Percentiles rank a stretch among this genome's conserved stretches.
phyloP scores from a whole-genome alignment of 2,888 invertebrate genomes.

The Dolichopus griseipennis region DNA sequence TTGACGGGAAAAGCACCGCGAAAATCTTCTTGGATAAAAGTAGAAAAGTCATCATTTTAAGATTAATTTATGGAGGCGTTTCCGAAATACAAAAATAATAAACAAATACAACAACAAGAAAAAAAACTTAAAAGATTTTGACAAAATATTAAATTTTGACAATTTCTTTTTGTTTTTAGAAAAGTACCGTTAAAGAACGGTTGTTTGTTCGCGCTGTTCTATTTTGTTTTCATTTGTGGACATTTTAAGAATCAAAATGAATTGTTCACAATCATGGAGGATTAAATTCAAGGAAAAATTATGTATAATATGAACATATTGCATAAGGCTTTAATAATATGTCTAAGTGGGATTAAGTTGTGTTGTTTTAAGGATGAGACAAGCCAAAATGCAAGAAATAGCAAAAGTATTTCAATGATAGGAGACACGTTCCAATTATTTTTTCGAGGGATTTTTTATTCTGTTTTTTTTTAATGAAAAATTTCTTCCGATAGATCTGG shows the following conservation, averaged over 20 bases:
- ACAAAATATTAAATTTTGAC: no score
- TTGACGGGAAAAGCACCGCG: background rate
- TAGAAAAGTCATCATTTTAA: background rate
- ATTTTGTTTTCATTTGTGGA: no score
- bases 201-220: no score
- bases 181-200: no score
- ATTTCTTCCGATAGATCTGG: background rate
- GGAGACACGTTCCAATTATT: background rate
- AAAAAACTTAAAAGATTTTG: no score
- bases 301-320: no score
- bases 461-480: background rate
- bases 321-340: background rate
- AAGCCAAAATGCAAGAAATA: background rate
- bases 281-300: no score
- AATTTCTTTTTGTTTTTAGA: no score
- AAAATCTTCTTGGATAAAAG: background rate
- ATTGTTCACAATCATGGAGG: no score
- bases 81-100: background rate
- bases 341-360: background rate
- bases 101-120: no score
- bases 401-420: background rate
- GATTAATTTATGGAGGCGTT: constrained; percentile 4
- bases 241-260: no score
- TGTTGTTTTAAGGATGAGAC: background rate
- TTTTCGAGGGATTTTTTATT: background rate